A percentile compares a stretch with the other conserved stretches of the same genome.
phyloP scores from a whole-genome alignment of 2,888 invertebrate species.

The Ichneumoninae sp. region DNA sequence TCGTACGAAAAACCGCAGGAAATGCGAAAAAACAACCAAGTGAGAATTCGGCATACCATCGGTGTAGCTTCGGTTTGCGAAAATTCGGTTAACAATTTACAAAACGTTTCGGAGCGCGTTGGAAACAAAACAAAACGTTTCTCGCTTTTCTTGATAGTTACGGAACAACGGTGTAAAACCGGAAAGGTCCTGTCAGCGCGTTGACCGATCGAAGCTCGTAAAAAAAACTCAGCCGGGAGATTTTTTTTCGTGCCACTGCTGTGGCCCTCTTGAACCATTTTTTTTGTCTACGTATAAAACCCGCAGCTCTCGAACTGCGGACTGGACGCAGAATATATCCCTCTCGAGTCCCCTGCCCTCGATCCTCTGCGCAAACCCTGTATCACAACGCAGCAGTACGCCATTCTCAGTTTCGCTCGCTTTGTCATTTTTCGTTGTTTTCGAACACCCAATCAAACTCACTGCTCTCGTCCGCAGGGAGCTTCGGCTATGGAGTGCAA shows the following conservation, averaged over 20 bases:
- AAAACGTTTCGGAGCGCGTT: too few species aligned
- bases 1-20: background rate
- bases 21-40: background rate
- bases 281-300: conserved; percentile 9
- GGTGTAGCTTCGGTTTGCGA: background rate
- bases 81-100: too few species aligned
- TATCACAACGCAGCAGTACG: background rate
- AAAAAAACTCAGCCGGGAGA: background rate
- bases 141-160: background rate
- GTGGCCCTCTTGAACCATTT: conserved; percentile 3
- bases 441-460: conserved; percentile 44
- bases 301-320: background rate
- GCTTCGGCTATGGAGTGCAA: background rate
- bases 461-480: conserved; percentile 25
- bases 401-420: conserved; percentile 38
- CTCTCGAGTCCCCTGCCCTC: background rate
- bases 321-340: too few species aligned
- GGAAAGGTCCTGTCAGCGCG: background rate
- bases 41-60: background rate
- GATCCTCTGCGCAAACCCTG: background rate
- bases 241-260: background rate
- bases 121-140: background rate
- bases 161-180: background rate
- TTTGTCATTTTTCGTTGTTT: conserved; percentile 45
- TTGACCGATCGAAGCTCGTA: background rate